phyloP scores from a whole-genome alignment of 1,140 invertebrate genomes.

The Myzus persicae region DNA sequence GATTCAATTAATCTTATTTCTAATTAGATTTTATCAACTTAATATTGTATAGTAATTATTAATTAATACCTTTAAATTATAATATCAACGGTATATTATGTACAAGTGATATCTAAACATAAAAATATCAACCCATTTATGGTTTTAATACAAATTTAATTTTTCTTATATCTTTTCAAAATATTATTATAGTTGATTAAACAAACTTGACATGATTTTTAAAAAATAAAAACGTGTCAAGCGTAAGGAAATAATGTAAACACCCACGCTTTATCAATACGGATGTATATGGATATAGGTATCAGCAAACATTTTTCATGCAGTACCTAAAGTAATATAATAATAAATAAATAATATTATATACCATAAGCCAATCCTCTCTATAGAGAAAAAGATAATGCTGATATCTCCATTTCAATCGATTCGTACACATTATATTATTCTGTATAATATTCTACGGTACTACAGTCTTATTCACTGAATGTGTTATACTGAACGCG shows the following conservation, averaged over 20 bases:
- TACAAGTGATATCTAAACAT: not conserved
- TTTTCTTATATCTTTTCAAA: not conserved
- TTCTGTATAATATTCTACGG: too few relatives aligned
- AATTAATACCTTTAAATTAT: too few relatives aligned
- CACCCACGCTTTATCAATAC: not conserved
- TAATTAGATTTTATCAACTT: not conserved
- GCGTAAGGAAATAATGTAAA: not conserved
- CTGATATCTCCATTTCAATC: not conserved
- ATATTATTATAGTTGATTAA: not conserved
- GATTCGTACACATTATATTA: not conserved
- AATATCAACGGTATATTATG: not conserved
- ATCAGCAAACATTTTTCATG: not conserved
- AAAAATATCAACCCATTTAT: not conserved
- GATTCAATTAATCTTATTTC: not conserved
- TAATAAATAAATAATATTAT: not conserved
- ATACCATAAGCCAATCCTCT: not conserved
- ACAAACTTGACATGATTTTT: not conserved
- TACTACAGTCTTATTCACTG: too few relatives aligned
- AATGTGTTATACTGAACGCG: too few relatives aligned
- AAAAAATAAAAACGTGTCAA: not conserved
- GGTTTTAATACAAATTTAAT: not conserved
- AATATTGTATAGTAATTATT: not conserved
- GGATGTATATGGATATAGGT: not conserved
- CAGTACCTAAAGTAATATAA: not conserved
- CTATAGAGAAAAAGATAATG: not conserved